phyloP scores from a whole-genome alignment of 1,140 invertebrate genomes.

The Choristoneura fumiferana region DNA sequence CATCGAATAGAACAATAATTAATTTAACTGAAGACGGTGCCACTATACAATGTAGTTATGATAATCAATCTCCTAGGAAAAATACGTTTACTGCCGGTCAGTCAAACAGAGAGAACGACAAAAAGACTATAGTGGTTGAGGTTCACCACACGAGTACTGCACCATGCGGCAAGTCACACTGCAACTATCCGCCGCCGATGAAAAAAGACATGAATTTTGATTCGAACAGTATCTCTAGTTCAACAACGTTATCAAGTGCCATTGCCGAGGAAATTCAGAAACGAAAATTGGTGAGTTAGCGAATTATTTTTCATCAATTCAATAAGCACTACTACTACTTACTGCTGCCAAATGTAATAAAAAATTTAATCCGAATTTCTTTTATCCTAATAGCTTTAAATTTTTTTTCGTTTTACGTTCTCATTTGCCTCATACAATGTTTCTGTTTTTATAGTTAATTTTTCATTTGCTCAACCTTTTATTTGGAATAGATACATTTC shows the following conservation, averaged over 20 bases:
- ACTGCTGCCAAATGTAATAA: too few relatives aligned
- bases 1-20: slow-evolving; percentile 82
- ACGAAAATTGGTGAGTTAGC: slow-evolving; percentile 63
- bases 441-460: too few relatives aligned
- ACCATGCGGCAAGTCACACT: slow-evolving; percentile 46
- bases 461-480: too few relatives aligned
- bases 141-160: slow-evolving; percentile 74
- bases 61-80: slow-evolving; percentile 60
- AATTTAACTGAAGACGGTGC: slow-evolving; percentile 84
- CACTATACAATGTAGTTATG: slow-evolving; percentile 81
- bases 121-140: slow-evolving; percentile 81
- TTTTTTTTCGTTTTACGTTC: too few relatives aligned
- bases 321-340: too few relatives aligned
- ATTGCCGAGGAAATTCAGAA: slow-evolving; percentile 80
- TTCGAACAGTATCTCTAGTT: slow-evolving; percentile 57
- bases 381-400: not conserved
- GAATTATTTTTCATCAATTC: too few relatives aligned
- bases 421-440: too few relatives aligned
- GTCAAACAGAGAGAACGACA: slow-evolving; percentile 69
- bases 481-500: too few relatives aligned
- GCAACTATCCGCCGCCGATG: slow-evolving; percentile 49
- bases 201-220: slow-evolving; percentile 52
- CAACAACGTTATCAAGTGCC: slow-evolving; percentile 75
- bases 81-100: slow-evolving; percentile 44
- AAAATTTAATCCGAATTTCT: too few relatives aligned